Conservation (phyloP, 1,140 invertebrate genomes). For the Drosophila pseudoananassae region DNA sequence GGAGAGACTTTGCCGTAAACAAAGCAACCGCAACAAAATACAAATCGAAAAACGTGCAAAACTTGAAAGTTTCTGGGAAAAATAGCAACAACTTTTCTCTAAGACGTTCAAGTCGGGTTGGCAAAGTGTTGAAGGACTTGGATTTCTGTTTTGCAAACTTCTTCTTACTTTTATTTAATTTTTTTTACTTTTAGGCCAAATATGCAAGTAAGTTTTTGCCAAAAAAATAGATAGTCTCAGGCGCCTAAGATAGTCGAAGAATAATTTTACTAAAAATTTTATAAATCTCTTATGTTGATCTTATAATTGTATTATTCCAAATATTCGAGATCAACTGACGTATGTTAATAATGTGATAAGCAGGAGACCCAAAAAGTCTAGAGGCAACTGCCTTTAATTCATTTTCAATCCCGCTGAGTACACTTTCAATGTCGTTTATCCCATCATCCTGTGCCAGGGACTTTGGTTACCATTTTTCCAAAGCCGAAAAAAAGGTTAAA, state of each 20-base stretch:
- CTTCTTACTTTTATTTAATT: slow-evolving; percentile 1
- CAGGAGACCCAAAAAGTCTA: not conserved
- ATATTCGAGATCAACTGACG: not conserved
- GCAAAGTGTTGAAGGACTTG: slow-evolving; percentile 54
- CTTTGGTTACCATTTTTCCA: slow-evolving; percentile 36
- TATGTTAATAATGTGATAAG: slow-evolving; percentile 5
- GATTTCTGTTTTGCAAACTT: slow-evolving; percentile 16
- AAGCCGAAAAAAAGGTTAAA: slow-evolving; percentile 11
- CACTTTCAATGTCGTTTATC: slow-evolving; percentile 41
- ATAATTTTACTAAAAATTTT: no score
- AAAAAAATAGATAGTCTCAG: not conserved
- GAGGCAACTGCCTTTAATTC: slow-evolving; percentile 2
- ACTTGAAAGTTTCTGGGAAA: slow-evolving; percentile 25
- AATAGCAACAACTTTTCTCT: slow-evolving; percentile 7
- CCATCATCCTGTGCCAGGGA: slow-evolving; percentile 34
- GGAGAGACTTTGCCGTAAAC: slow-evolving; percentile 39
- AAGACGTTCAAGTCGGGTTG: slow-evolving; percentile 44
- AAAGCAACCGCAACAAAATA: slow-evolving; percentile 52
- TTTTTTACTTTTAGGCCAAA: slow-evolving; percentile 14
- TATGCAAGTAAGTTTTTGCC: not conserved
- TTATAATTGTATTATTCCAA: not conserved
- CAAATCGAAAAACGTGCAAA: slow-evolving; percentile 53
- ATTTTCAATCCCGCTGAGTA: slow-evolving; percentile 28
- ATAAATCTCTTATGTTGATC: no score
- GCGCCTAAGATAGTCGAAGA: not conserved